Base-by-base conservation (phyloP, 1,140 invertebrate species). In the Sitobion miscanthi region DNA sequence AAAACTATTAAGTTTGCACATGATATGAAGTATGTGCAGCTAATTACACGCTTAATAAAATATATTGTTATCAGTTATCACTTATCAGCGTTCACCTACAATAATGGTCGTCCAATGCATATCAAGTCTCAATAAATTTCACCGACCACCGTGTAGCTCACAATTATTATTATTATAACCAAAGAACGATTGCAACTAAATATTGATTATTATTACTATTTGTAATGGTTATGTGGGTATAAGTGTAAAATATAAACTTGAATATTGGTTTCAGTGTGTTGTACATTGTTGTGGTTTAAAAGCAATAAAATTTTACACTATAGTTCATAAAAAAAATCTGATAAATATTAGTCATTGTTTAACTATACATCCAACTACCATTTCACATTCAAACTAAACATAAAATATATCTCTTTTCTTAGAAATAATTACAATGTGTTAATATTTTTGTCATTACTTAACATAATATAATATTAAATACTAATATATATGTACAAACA, bases 261-360 rank as follows among this genome's bases (percentile, higher is more conserved):
- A 35, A 92, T 49, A 83, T 83, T 83, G 35, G 62, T 82, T 69
- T 49, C 30, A 49, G n/a, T 82, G n/a, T 20, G 30, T 25, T 45
- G 90, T 83, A 92, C 90, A 92, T 92, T 92, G 90, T 92, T 92
- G 90, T 52, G 69, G 69, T 52, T 52, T 83, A 77, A 92, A 92
- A 83, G 69, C 47, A 49, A 83, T 92, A 83, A 83, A 83, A n/a
- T 83, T 83, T 52, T 83, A 49, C 45, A 49, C 90, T 23, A 17
- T n/a, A 38, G 90, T 49, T 82, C 47, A 57, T 93, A 92, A 82
- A 91, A 91, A 92, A 83, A 86, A 86, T 93, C 91, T 86, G 91
- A 93, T 93, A 93, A 93, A 93, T 85, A 85, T 92, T 92, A 85
- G 82, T 86, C 49, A 85, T 86, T 86, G 91, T 93, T 93, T 54